A percentile compares a stretch with the other conserved stretches of the same genome.
Evolutionary conservation across 2,113 vertebrate species (phyloP).

Genomic region (Micronycteris hirsuta): DNA sequence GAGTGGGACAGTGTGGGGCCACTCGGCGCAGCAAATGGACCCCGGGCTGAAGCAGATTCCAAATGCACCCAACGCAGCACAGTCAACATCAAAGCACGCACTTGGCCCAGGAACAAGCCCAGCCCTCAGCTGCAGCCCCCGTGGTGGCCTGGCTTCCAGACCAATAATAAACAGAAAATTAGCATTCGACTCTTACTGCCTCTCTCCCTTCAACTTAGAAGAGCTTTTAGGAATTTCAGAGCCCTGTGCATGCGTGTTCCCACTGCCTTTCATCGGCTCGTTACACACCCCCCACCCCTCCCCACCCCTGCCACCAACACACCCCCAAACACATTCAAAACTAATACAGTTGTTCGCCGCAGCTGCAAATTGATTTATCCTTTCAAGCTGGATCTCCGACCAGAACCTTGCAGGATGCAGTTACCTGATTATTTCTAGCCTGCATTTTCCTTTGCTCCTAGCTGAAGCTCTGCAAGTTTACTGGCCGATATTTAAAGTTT

Average conservation of each 20-base stretch:
- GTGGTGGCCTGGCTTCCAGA: background rate
- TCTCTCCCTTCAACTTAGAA: slow-evolving; percentile 51
- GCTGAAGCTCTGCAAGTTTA: slow-evolving; percentile 59
- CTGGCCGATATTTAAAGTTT: slow-evolving; percentile 71
- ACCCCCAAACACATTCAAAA: slow-evolving; percentile 31
- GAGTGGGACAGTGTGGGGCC: background rate
- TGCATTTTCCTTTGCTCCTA: slow-evolving; percentile 17
- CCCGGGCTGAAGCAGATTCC: background rate
- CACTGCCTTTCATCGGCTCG: background rate
- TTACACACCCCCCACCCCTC: background rate
- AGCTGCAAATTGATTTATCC: slow-evolving; percentile 25
- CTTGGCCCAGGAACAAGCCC: background rate
- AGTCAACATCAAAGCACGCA: background rate
- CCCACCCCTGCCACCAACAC: background rate
- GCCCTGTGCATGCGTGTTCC: background rate
- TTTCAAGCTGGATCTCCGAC: background rate
- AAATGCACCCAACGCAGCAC: background rate
- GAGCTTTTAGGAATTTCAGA: slow-evolving; percentile 38
- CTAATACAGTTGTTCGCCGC: slow-evolving; percentile 11
- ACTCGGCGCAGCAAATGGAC: background rate
- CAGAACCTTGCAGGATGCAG: background rate
- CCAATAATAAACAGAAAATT: slow-evolving; percentile 43
- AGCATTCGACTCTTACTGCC: background rate
- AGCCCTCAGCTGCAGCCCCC: background rate
- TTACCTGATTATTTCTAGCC: slow-evolving; percentile 18